Percentiles rank a stretch among this genome's conserved stretches.
phyloP scores from a whole-genome alignment of 53 echinoderm and acorn worm genomes.

The Holothuria scabra region DNA sequence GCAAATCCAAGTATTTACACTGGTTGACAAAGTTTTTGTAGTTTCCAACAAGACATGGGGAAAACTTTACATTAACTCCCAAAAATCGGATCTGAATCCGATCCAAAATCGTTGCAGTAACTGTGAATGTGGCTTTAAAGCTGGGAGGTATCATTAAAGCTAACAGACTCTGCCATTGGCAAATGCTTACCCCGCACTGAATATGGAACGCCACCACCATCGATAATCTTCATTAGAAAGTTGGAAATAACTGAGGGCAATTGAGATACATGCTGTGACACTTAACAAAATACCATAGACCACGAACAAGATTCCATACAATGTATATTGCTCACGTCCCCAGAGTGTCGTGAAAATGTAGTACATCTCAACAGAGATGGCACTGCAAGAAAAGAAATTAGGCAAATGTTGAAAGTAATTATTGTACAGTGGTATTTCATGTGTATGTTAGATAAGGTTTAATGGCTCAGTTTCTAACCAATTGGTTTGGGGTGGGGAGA shows the following conservation, averaged over 20 bases:
- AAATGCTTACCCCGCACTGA: constrained; percentile 93
- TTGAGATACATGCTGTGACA: constrained; percentile 97
- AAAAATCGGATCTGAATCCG: no score
- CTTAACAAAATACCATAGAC: constrained; percentile 96
- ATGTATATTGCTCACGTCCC: constrained; percentile 97
- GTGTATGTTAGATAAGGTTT: no score
- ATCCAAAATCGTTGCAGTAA: no score
- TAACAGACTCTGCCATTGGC: neutral
- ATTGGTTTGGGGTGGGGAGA: no score
- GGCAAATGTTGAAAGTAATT: neutral
- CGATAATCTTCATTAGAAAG: constrained; percentile 91
- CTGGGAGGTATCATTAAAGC: neutral
- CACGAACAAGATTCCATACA: constrained; percentile 96
- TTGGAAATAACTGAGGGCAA: constrained; percentile 97
- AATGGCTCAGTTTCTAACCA: no score
- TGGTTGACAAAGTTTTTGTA: no score
- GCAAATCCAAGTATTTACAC: no score
- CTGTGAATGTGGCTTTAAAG: no score
- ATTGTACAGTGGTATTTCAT: neutral
- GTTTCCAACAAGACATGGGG: no score
- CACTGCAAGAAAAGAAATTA: constrained; percentile 57
- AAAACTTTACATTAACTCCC: no score
- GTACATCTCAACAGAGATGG: constrained; percentile 99
- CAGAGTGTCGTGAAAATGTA: constrained; percentile 99
- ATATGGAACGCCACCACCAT: constrained; percentile 99